Conservation (phyloP, 2,113 vertebrate genomes). For the Crotalus horridus region DNA sequence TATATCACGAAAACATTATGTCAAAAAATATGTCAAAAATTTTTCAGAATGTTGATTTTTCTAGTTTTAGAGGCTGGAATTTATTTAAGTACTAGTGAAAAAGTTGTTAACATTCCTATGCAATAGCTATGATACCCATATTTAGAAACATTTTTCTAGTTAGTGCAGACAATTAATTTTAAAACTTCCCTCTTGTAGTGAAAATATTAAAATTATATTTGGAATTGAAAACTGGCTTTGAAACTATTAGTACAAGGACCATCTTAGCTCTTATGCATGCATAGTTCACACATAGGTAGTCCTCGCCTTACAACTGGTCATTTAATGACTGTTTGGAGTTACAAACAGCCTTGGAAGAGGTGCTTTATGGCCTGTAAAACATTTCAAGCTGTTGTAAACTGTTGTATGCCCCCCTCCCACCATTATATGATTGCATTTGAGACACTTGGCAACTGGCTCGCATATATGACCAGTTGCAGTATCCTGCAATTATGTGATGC, state of each 20-base stretch:
- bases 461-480: too few species aligned
- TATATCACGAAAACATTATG: not conserved
- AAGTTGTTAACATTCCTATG: not conserved
- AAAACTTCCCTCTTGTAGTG: not conserved
- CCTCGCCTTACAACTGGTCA: too few species aligned
- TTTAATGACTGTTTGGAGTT: too few species aligned
- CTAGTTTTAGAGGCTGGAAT: not conserved
- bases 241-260: not conserved
- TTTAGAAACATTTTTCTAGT: rapidly evolving
- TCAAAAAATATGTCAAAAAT: not conserved
- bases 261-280: not conserved
- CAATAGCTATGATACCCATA: not conserved
- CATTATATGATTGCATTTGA: too few species aligned
- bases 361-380: too few species aligned
- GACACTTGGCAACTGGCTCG: too few species aligned
- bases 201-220: not conserved
- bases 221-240: not conserved
- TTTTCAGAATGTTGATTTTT: not conserved
- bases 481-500: too few species aligned
- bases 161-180: too few species aligned
- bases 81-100: not conserved
- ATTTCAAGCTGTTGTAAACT: too few species aligned
- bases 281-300: not conserved
- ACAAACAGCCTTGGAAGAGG: too few species aligned
- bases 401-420: too few species aligned